Percentiles rank a stretch among this genome's conserved stretches.
phyloP scores from a whole-genome alignment of 2,888 invertebrate genomes.

The Theretra japonica region DNA sequence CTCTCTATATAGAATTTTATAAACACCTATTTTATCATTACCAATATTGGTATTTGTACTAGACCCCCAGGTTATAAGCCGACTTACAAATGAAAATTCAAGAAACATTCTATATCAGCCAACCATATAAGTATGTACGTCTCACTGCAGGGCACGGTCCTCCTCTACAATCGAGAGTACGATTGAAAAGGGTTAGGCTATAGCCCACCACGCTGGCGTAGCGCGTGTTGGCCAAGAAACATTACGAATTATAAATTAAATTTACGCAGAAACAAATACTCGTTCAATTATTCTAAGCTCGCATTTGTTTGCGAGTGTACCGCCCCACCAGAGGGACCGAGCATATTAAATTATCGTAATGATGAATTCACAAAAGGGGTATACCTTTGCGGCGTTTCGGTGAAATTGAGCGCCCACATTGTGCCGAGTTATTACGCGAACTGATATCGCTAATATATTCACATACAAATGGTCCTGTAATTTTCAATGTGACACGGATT shows the following conservation, averaged over 20 bases:
- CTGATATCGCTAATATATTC: conserved; percentile 15
- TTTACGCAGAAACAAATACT: conserved; percentile 26
- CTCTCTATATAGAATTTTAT: too few species aligned
- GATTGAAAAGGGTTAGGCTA: too few species aligned
- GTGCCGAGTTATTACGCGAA: conserved; percentile 13
- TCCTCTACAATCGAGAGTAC: too few species aligned
- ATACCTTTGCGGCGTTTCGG: conserved; percentile 39
- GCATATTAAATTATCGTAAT: conserved; percentile 56
- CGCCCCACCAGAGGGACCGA: conserved; percentile 42
- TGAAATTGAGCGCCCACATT: conserved; percentile 19
- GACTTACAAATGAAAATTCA: not conserved
- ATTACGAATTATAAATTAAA: conserved; percentile 26
- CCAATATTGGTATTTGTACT: too few species aligned
- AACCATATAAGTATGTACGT: too few species aligned
- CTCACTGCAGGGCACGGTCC: too few species aligned
- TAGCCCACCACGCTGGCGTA: too few species aligned
- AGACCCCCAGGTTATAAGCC: too few species aligned
- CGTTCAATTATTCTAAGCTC: conserved; percentile 27
- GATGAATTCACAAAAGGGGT: conserved; percentile 53
- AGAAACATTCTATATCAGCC: too few species aligned
- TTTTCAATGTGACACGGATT: conserved; percentile 22
- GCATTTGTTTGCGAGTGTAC: conserved; percentile 42
- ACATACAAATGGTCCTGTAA: not conserved
- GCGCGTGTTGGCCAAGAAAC: too few species aligned
- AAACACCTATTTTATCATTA: too few species aligned